phyloP scores from a whole-genome alignment of 2,888 invertebrate genomes.

The Dolichopus griseipennis region DNA sequence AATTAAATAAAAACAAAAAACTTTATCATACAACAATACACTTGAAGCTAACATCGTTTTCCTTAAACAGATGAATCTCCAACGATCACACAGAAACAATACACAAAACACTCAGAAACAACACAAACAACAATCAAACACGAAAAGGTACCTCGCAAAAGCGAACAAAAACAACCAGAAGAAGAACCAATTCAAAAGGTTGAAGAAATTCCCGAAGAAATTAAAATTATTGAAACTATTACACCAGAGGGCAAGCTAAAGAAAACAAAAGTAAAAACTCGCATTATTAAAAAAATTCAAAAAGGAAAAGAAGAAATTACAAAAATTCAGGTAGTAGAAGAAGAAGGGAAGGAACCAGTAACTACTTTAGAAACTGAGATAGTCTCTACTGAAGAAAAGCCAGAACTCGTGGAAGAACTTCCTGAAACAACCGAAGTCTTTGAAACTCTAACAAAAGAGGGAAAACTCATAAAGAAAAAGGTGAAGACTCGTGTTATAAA shows the following conservation, averaged over 20 bases:
- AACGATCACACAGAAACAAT: conserved; percentile 24
- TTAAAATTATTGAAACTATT: conserved; percentile 38
- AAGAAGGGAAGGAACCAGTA: conserved; percentile 39
- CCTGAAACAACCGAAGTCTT: conserved; percentile 30
- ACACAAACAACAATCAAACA: conserved; percentile 11
- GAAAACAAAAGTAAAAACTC: conserved; percentile 33
- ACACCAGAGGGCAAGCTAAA: conserved; percentile 23
- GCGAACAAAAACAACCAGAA: conserved; percentile 18
- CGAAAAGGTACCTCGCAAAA: background rate
- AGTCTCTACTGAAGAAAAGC: conserved; percentile 22
- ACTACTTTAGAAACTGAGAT: conserved; percentile 28
- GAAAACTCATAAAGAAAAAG: conserved; percentile 28
- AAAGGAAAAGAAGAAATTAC: conserved; percentile 36
- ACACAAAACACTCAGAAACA: conserved; percentile 30
- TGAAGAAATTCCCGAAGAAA: conserved; percentile 23
- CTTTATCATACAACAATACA: background rate
- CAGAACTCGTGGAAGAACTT: conserved; percentile 23
- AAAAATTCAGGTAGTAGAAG: conserved; percentile 30
- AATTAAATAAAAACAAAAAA: background rate
- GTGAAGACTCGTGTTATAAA: conserved; percentile 34
- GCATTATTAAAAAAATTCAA: conserved; percentile 34
- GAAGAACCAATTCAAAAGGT: conserved; percentile 18
- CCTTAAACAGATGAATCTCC: background rate
- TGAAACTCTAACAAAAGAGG: conserved; percentile 28
- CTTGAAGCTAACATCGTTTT: background rate